phyloP scores from a whole-genome alignment of 2,797 vertebrate species.

The Hozukius guyotensis region DNA sequence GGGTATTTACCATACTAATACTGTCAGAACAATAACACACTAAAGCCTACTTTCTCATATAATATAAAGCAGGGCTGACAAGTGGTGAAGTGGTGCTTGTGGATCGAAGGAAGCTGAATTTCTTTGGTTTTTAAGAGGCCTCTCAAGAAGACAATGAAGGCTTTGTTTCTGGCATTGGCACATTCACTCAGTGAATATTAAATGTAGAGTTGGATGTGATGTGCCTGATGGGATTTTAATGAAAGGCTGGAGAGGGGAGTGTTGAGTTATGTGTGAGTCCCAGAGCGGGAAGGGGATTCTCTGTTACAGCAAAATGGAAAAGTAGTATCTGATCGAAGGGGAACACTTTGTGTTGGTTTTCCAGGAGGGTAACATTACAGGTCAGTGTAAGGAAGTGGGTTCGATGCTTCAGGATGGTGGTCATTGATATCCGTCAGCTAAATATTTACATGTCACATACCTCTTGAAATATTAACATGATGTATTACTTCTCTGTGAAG shows the following conservation, averaged over 20 bases:
- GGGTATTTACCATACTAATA: constrained; percentile 13
- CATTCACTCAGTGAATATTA: constrained; percentile 48
- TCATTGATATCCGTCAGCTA: constrained; percentile 20
- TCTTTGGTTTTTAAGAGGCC: constrained; percentile 31
- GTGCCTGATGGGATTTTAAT: constrained; percentile 65
- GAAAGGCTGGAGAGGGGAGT: constrained; percentile 34
- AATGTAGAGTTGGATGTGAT: constrained; percentile 47
- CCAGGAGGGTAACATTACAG: constrained; percentile 38
- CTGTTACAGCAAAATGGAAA: constrained; percentile 17
- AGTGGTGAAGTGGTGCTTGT: constrained; percentile 23
- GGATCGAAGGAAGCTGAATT: constrained; percentile 32
- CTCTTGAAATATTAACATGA: constrained; percentile 21
- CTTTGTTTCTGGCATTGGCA: constrained; percentile 47
- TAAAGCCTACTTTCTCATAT: constrained; percentile 3
- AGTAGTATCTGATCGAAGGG: constrained; percentile 27
- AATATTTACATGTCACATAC: constrained; percentile 35
- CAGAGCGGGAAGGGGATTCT: constrained; percentile 28
- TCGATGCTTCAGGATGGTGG: constrained; percentile 7
- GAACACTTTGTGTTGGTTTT: constrained; percentile 20
- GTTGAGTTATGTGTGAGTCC: constrained; percentile 48
- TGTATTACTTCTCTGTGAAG: constrained; percentile 17
- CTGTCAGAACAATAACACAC: constrained; percentile 31
- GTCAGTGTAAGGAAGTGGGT: constrained; percentile 10
- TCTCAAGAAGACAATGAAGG: constrained; percentile 44
- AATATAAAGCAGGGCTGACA: constrained; percentile 44